phyloP scores from a whole-genome alignment of 2,113 vertebrate species.

The Halichoeres trimaculatus region DNA sequence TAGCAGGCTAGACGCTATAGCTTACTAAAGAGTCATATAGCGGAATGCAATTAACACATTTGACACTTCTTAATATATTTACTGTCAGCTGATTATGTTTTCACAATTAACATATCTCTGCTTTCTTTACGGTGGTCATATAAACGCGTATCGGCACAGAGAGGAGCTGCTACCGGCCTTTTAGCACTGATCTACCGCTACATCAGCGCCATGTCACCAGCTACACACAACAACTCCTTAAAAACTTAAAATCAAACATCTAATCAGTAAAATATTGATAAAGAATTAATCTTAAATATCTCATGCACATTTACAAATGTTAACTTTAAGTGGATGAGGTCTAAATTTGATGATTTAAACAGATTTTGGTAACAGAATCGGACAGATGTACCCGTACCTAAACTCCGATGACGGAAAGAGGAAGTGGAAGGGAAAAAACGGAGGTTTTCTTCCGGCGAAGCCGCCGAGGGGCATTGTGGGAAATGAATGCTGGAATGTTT shows the following conservation, averaged over 20 bases:
- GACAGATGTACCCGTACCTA: constrained; percentile 73
- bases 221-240: background rate
- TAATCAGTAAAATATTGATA: constrained; percentile 39
- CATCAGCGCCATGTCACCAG: constrained; percentile 56
- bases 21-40: too few relatives aligned
- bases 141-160: background rate
- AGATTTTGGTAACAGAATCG: constrained; percentile 60
- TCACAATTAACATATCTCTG: background rate
- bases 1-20: too few relatives aligned
- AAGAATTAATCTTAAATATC: accelerated
- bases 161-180: constrained; percentile 24
- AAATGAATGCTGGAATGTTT: constrained; percentile 43
- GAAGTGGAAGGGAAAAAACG: constrained; percentile 59
- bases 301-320: background rate
- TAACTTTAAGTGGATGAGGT: constrained; percentile 64
- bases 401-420: constrained; percentile 84
- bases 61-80: too few relatives aligned
- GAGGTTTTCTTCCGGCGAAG: constrained; percentile 83
- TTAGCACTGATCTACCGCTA: background rate
- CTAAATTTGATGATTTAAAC: constrained; percentile 62
- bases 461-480: constrained; percentile 52
- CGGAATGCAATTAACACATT: too few relatives aligned
- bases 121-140: background rate
- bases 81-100: too few relatives aligned
- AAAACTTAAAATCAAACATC: background rate